Percentiles rank a stretch among this genome's conserved stretches.
phyloP scores from a whole-genome alignment of 2,888 invertebrate species.

The Antheraea yamamai region DNA sequence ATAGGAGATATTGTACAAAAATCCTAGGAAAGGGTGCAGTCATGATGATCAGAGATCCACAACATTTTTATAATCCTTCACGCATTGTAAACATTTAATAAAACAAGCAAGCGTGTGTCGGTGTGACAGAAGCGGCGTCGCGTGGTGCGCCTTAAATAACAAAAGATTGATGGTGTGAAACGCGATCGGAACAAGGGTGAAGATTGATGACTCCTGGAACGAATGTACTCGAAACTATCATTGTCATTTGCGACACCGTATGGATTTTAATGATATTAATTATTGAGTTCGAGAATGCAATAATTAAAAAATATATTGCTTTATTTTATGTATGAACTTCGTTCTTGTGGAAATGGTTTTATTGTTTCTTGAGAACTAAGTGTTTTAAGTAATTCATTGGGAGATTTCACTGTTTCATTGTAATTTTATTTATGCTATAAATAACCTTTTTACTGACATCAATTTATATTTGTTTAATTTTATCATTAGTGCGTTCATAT shows the following conservation, averaged over 20 bases:
- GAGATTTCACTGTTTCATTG: no score
- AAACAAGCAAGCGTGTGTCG: conserved; percentile 36
- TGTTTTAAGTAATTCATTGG: no score
- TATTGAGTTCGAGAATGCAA: conserved; percentile 4
- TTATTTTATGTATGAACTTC: no score
- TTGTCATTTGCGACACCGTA: conserved; percentile 37
- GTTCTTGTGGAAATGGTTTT: no score
- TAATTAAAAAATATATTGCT: no score
- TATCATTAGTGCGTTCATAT: no score
- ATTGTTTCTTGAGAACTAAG: no score
- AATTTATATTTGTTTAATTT: no score
- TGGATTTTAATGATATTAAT: conserved; percentile 22
- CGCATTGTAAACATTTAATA: conserved; percentile 40
- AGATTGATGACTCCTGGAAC: conserved; percentile 52
- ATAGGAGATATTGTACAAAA: conserved; percentile 1
- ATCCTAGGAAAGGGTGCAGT: not conserved
- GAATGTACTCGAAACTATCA: conserved; percentile 35
- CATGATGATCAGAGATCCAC: conserved; percentile 24
- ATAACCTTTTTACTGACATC: no score
- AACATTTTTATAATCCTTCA: conserved; percentile 40
- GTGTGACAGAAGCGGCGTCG: conserved; percentile 38
- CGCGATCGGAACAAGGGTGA: conserved; percentile 63
- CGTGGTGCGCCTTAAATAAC: conserved; percentile 51
- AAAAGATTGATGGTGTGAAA: conserved; percentile 67
- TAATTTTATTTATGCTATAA: no score